phyloP scores from a whole-genome alignment of 2,797 vertebrate species.

The Gallirallus australis region DNA sequence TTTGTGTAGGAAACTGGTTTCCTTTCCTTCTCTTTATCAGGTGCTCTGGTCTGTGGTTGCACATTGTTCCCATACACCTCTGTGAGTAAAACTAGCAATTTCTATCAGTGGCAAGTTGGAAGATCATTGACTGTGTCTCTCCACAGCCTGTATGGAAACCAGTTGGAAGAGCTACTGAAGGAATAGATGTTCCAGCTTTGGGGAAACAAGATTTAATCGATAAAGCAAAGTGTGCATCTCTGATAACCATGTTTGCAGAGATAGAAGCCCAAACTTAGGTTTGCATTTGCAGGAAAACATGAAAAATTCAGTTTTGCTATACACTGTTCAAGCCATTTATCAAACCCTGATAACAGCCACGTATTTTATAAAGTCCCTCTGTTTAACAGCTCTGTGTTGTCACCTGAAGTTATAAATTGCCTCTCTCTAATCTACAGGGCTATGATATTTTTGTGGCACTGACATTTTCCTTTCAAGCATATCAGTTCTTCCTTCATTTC shows the following conservation, averaged over 20 bases:
- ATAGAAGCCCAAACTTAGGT: neutral
- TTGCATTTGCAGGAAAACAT: neutral
- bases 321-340: neutral
- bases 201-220: neutral
- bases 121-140: fast-evolving
- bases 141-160: neutral
- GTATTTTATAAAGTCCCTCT: neutral
- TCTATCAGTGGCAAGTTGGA: neutral
- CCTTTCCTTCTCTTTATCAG: neutral
- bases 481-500: neutral
- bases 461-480: slow-evolving; percentile 35
- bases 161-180: neutral
- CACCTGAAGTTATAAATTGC: neutral
- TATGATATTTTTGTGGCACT: neutral
- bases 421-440: neutral
- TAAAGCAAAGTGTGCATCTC: neutral
- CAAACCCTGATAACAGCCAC: neutral
- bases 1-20: fast-evolving
- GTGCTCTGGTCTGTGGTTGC: neutral
- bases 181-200: neutral
- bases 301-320: neutral
- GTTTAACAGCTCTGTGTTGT: neutral
- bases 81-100: fast-evolving
- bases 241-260: fast-evolving
- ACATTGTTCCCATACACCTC: neutral